Evolutionary conservation across 2,888 invertebrate genomes (phyloP).

Genomic region (Timandra comae): DNA sequence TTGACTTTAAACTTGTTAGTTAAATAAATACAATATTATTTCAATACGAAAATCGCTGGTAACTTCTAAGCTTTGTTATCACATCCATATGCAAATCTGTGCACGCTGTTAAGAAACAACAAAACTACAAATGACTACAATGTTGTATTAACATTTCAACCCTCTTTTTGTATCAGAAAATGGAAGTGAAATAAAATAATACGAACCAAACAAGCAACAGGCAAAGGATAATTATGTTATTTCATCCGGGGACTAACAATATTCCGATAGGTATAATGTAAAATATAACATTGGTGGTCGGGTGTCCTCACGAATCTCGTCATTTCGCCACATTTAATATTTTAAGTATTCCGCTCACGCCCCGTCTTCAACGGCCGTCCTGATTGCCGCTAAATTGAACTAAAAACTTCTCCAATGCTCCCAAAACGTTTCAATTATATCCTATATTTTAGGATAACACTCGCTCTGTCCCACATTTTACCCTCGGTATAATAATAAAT

Average conservation of each 20-base stretch:
- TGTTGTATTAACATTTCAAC: no score
- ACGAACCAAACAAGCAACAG: no score
- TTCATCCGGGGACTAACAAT: slow-evolving; percentile 6
- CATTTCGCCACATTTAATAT: slow-evolving; percentile 69
- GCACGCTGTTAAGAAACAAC: no score
- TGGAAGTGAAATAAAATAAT: no score
- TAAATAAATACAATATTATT: no score
- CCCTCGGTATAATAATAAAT: slow-evolving; percentile 6
- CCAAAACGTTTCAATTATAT: slow-evolving; percentile 71
- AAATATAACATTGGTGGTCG: slow-evolving; percentile 61
- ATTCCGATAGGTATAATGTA: slow-evolving; percentile 20
- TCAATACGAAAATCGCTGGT: no score
- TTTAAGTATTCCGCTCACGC: slow-evolving; percentile 72
- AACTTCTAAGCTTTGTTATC: no score
- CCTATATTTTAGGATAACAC: slow-evolving; percentile 44
- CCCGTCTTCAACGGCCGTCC: slow-evolving; percentile 71
- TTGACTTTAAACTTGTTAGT: slow-evolving; percentile 25
- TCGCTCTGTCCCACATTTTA: slow-evolving; percentile 11
- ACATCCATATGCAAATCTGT: no score
- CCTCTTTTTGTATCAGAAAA: no score
- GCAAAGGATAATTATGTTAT: no score
- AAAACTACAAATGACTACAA: no score
- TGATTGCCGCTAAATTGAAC: slow-evolving; percentile 77
- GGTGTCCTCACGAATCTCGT: slow-evolving; percentile 47
- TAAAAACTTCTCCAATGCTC: slow-evolving; percentile 74